Evolutionary conservation across 92 coral and sea anemone species (phyloP).

Genomic region (Pocillopora meandrina): DNA sequence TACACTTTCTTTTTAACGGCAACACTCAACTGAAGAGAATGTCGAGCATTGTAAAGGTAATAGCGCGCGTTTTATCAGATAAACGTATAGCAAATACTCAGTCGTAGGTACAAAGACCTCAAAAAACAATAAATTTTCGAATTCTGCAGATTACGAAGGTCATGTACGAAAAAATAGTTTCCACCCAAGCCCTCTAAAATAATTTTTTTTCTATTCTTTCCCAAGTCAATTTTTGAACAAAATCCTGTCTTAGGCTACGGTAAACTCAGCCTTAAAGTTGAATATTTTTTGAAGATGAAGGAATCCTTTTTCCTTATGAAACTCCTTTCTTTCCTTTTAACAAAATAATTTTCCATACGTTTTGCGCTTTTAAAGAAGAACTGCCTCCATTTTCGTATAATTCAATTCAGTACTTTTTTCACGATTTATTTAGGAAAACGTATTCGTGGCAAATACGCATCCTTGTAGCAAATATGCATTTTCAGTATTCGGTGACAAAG

Average conservation of each 20-base stretch:
- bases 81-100: neutral
- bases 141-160: constrained; percentile 22
- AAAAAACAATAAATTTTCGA: neutral
- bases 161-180: neutral
- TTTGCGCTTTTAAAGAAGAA: constrained; percentile 34
- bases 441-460: constrained; percentile 44
- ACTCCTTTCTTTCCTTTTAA: constrained; percentile 28
- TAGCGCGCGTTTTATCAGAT: neutral
- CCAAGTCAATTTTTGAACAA: constrained; percentile 16
- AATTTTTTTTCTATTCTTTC: neutral
- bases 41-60: constrained; percentile 28
- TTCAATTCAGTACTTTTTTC: constrained; percentile 26
- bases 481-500: constrained; percentile 12
- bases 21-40: constrained; percentile 9
- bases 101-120: neutral
- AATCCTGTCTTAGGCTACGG: constrained; percentile 21
- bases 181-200: constrained; percentile 14
- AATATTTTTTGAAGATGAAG: constrained; percentile 20
- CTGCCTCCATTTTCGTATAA: constrained; percentile 30
- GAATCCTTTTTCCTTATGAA: constrained; percentile 37
- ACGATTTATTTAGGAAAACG: constrained; percentile 25
- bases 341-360: constrained; percentile 27
- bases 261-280: constrained; percentile 17
- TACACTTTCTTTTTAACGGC: constrained; percentile 27
- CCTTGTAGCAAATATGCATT: constrained; percentile 28